Evolutionary conservation across 2,888 invertebrate genomes (phyloP).

Genomic region (Catocala sponsa): DNA sequence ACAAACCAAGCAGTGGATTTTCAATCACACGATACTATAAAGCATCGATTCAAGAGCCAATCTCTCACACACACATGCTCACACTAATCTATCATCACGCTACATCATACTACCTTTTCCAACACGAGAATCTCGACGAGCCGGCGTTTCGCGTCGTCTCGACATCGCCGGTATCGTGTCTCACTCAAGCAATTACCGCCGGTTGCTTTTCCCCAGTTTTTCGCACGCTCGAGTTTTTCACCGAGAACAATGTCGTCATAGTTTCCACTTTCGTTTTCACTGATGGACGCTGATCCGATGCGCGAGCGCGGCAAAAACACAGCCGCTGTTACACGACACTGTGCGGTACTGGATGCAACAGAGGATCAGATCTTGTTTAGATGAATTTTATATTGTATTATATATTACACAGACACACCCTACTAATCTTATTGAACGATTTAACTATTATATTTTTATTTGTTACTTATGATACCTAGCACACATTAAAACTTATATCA

Average conservation of each 20-base stretch:
- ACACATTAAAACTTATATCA: too few relatives aligned
- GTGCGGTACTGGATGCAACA: constrained; percentile 44
- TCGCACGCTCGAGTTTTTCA: constrained; percentile 73
- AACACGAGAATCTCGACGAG: not conserved
- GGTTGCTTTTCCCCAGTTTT: constrained; percentile 60
- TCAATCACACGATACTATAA: too few relatives aligned
- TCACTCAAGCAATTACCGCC: constrained; percentile 37
- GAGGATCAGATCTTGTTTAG: too few relatives aligned
- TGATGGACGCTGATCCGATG: constrained; percentile 63
- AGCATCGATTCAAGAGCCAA: too few relatives aligned
- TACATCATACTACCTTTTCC: constrained; percentile 7
- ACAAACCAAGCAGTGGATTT: too few relatives aligned
- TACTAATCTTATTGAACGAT: too few relatives aligned
- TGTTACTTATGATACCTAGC: too few relatives aligned
- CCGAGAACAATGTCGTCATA: constrained; percentile 80
- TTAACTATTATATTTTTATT: too few relatives aligned
- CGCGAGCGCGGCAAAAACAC: constrained; percentile 66
- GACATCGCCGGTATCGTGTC: constrained; percentile 35
- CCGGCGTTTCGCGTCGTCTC: not conserved
- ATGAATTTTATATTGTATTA: too few relatives aligned
- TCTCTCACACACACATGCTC: too few relatives aligned
- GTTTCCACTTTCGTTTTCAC: constrained; percentile 86
- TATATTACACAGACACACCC: too few relatives aligned
- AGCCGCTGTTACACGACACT: constrained; percentile 41
- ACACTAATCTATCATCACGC: too few relatives aligned